These are phyloP conservation scores for Emys orbicularis DNA, from an alignment of 2,797 vertebrate genomes.

Conservation along the genomic window DNA sequence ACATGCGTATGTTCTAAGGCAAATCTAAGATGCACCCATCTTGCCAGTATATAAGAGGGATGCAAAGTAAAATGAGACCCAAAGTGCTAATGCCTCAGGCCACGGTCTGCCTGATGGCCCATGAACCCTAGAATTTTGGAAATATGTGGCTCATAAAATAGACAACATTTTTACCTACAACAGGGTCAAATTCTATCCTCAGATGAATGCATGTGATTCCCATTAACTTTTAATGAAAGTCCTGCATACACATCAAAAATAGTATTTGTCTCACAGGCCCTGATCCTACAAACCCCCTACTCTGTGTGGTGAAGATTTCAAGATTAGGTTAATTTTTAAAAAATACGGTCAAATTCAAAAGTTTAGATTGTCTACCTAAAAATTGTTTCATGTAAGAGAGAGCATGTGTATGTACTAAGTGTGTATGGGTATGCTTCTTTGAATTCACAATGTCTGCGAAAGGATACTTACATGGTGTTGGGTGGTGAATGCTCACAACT, in stretches of 20 bases:
- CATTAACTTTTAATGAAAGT: background rate
- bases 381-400: background rate
- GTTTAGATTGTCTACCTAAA: background rate
- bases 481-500: background rate
- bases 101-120: conserved; percentile 1
- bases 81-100: background rate
- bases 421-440: background rate
- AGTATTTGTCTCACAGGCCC: background rate
- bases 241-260: background rate
- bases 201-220: background rate
- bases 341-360: background rate
- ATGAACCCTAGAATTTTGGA: background rate
- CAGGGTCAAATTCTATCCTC: background rate
- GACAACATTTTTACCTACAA: background rate
- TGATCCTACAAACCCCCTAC: background rate
- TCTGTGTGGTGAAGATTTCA: background rate
- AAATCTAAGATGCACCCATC: background rate
- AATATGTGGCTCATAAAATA: background rate
- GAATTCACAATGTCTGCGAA: background rate
- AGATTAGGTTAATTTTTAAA: background rate
- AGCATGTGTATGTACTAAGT: background rate
- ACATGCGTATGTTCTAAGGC: conserved; percentile 70
- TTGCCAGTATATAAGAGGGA: background rate
- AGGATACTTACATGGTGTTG: background rate
- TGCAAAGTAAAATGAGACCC: background rate